Conservation (phyloP, 2,797 vertebrate genomes). For the Scleropages formosus region DNA sequence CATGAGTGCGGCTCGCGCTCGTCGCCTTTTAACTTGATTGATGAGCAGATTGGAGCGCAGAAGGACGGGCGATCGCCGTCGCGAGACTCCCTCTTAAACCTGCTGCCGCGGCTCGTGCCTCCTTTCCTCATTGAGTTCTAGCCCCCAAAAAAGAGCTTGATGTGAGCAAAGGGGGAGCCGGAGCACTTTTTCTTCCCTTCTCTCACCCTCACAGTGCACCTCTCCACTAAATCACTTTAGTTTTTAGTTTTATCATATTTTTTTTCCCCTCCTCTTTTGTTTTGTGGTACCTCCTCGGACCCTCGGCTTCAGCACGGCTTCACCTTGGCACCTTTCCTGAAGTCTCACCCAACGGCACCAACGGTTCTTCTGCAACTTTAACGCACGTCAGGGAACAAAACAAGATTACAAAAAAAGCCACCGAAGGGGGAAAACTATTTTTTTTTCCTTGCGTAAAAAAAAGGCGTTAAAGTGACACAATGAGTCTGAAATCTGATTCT, state of each 20-base stretch:
- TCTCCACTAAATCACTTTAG: slow-evolving; percentile 56
- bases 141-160: slow-evolving; percentile 40
- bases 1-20: slow-evolving; percentile 34
- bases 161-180: slow-evolving; percentile 52
- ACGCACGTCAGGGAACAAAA: slow-evolving; percentile 46
- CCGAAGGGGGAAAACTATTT: slow-evolving; percentile 34
- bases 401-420: slow-evolving; percentile 35
- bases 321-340: slow-evolving; percentile 52
- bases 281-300: slow-evolving; percentile 47
- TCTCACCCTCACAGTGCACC: slow-evolving; percentile 71
- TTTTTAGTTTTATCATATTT: slow-evolving; percentile 44
- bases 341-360: slow-evolving; percentile 52
- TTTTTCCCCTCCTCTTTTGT: slow-evolving; percentile 36
- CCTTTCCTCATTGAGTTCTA: slow-evolving; percentile 48
- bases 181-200: slow-evolving; percentile 60
- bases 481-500: slow-evolving; percentile 73
- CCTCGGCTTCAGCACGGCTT: slow-evolving; percentile 56
- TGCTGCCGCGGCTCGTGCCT: slow-evolving; percentile 41
- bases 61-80: slow-evolving; percentile 23
- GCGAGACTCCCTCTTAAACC: slow-evolving; percentile 45
- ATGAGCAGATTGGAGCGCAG: slow-evolving; percentile 42
- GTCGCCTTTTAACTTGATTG: slow-evolving; percentile 45
- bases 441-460: slow-evolving; percentile 48
- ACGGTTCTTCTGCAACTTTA: slow-evolving; percentile 54
- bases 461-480: slow-evolving; percentile 54